Conservation (phyloP, 2,888 invertebrate genomes). For the Trichogramma dendrolimi region DNA sequence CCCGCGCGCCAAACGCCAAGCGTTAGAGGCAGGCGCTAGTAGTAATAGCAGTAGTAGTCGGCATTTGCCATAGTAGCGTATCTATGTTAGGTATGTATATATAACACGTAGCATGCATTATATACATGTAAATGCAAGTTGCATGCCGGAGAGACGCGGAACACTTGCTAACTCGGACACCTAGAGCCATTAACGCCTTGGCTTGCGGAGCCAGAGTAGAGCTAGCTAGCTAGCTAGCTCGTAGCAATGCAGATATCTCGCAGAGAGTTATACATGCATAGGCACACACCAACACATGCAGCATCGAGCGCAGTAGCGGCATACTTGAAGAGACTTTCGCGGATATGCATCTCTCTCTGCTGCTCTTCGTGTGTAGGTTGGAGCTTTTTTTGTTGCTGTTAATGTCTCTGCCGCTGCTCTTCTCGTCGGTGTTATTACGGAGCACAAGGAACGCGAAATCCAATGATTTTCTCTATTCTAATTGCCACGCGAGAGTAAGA, state of each 20-base stretch:
- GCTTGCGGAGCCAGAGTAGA: background rate
- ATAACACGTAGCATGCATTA: too few species aligned
- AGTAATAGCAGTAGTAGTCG: too few species aligned
- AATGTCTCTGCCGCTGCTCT: background rate
- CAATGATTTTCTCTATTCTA: too few species aligned
- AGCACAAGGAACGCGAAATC: background rate
- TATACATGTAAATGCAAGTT: slow-evolving; percentile 25
- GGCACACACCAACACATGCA: background rate
- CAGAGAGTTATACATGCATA: background rate
- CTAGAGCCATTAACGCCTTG: slow-evolving; percentile 12
- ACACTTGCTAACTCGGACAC: slow-evolving; percentile 50
- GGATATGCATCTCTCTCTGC: slow-evolving; percentile 14
- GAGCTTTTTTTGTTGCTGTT: too few species aligned
- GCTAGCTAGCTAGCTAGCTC: too few species aligned
- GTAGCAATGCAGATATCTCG: too few species aligned
- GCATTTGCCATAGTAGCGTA: too few species aligned
- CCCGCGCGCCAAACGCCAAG: too few species aligned
- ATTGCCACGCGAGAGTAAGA: too few species aligned
- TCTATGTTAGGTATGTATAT: too few species aligned
- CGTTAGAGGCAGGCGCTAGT: too few species aligned
- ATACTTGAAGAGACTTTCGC: slow-evolving; percentile 15
- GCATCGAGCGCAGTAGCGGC: background rate
- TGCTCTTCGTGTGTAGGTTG: background rate
- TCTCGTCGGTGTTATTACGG: background rate
- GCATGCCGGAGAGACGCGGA: slow-evolving; percentile 41